Base-by-base conservation (phyloP, 2,888 invertebrate species). In the Minunthozetes semirufus region DNA sequence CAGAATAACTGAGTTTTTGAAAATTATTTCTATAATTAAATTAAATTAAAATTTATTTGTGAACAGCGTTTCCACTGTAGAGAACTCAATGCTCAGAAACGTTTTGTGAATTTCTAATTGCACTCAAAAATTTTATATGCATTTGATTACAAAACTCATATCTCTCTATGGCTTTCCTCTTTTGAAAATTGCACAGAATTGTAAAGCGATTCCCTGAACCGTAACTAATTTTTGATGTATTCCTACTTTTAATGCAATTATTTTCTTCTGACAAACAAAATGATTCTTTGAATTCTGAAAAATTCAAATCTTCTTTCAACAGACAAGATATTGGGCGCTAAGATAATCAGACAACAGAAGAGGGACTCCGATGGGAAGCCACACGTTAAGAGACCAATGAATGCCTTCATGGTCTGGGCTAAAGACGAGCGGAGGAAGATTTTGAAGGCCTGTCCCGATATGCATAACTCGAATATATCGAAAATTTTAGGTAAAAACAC, bases 401-500 rank as follows among this genome's bases (percentile, higher is more conserved):
- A 99, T 83, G 99, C 97, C 13, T 85, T 85, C 80, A 86, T 86
- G 86, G 98, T 99, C 1, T 99, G 99, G 99, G 98, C 99, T 2
- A 93, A 98, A 82, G 99, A 99, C 82, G 99, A 99, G 81, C 88
- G 99, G 80, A 87, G 99, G 79, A 98, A 98, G 86, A 99, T 99
- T 80, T 87, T 99, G 50, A 99, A 99, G 83, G 96, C 96, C 0
- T 98, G 97, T 82, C 99, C 99, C 0, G 99, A 99, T 82, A 99
- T 99, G 99, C 99, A 99, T 85, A 99, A 99, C 84, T 97, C 97
- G 4, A 98, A 97, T 86, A 99, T 99, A 85, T 97, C 96, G 75
- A 99, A 99, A 87, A 98, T 99, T 80, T 87, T 99, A 77, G 89
- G 89, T 89, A 82, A 83, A 85, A 77, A 53, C 53, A 15, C 3